Evolutionary conservation across 2,113 vertebrate genomes (phyloP), one percentile per base, ranked within the genome.

Genomic region (Chamaetylas fuelleborni): DNA sequence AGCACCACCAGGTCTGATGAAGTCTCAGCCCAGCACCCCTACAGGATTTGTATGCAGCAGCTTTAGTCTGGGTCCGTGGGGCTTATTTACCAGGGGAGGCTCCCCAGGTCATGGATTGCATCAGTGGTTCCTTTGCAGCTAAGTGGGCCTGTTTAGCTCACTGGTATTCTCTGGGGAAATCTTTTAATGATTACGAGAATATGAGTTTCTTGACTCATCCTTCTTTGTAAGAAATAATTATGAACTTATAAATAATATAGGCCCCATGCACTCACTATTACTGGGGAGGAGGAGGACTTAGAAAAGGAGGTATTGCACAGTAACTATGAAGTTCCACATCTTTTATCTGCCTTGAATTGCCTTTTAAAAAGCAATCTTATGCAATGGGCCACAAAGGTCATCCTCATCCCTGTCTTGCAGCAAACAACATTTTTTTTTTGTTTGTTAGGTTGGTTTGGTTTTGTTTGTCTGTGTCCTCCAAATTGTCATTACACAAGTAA

Each of bases 21-120:
- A 23, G 33, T 5, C 17, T 22, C 60, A 83, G 42, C 17, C 29
- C 72, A 33, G 1, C 16, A 28, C 4, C 33, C 28, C 71, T 8
- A 0, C 1, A 19, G 40, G 61, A 18, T 70, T 65, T 85, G 15
- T 36, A 6, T 28, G 36, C 57, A 54, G 65, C 54, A 57, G 26
- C 5, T 72, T 88, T 42, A 22, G 4, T 19, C 36, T 1, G 1
- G 26, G 11, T 62, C 62, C 0, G 0, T 9, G 24, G 65, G 48
- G 19, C 2, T 74, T 54, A 25, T 54, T 88, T 38, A 69, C 20
- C 36, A 19, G 0, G 23, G 20, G 54, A 62, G 8, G 1, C 25
- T 45, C 45, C 43, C 33, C 65, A 22, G 26, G n/a, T 13, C 62
- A 34, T 61, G 81, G 8, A 18, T 38, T 40, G 16, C 16, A 0